Evolutionary conservation across 2,113 vertebrate genomes (phyloP).

Genomic region (Channa argus): DNA sequence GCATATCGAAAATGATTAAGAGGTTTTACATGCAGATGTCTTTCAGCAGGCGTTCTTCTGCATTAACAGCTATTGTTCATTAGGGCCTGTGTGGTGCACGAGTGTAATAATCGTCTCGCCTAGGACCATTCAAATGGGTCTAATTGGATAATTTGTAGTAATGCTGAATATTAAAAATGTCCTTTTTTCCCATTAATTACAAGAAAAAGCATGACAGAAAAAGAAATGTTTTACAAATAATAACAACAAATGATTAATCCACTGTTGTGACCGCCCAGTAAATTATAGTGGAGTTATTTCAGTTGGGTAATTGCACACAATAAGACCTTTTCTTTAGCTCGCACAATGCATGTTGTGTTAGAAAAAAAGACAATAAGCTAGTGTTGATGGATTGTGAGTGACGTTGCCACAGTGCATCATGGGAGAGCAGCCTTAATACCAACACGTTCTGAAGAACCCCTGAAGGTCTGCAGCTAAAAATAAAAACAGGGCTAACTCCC

Average conservation of each 20-base stretch:
- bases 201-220: background rate
- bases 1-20: slow-evolving; percentile 36
- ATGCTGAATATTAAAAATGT: slow-evolving; percentile 27
- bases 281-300: background rate
- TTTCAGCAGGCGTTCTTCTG: slow-evolving; percentile 9
- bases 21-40: slow-evolving; percentile 35
- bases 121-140: slow-evolving; percentile 21
- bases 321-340: background rate
- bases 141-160: slow-evolving; percentile 61
- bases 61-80: slow-evolving; percentile 48
- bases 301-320: background rate
- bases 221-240: slow-evolving; percentile 1
- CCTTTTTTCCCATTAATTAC: slow-evolving; percentile 23
- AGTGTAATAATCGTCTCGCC: slow-evolving; percentile 21
- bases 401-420: slow-evolving; percentile 54
- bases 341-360: background rate
- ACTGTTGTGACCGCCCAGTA: background rate
- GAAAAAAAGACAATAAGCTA: background rate
- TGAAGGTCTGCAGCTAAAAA: slow-evolving; percentile 77
- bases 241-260: background rate
- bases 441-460: slow-evolving; percentile 68
- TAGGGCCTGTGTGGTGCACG: slow-evolving; percentile 38
- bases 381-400: slow-evolving; percentile 47
- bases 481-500: slow-evolving; percentile 79
- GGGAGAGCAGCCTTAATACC: slow-evolving; percentile 65